Evolutionary conservation across 2,888 invertebrate genomes (phyloP).

Genomic region (Polydrusus pterygomalis): DNA sequence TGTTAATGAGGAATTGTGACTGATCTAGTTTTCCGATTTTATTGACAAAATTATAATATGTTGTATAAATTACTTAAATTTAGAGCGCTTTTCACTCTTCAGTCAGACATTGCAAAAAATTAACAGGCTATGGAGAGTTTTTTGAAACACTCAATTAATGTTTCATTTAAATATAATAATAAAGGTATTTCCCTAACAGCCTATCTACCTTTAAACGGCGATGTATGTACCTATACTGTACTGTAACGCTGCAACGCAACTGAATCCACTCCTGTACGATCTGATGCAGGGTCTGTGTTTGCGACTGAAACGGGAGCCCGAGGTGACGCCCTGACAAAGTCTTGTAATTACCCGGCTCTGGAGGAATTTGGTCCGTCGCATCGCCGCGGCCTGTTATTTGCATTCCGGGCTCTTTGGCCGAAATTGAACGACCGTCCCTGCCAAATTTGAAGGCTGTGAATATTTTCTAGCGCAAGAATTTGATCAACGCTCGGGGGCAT

Average conservation of each 20-base stretch:
- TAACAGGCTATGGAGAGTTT: too few relatives aligned
- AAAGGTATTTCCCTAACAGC: too few relatives aligned
- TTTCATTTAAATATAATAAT: too few relatives aligned
- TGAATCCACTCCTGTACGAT: constrained; percentile 39
- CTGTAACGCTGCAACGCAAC: background rate
- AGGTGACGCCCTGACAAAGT: constrained; percentile 69
- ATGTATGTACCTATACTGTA: too few relatives aligned
- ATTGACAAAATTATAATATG: too few relatives aligned
- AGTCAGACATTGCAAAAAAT: too few relatives aligned
- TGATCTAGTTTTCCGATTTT: too few relatives aligned
- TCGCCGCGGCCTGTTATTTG: constrained; percentile 63
- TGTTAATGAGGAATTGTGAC: too few relatives aligned
- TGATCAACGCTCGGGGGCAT: background rate
- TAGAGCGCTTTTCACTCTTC: too few relatives aligned
- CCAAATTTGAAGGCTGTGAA: constrained; percentile 27
- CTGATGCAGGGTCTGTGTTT: constrained; percentile 34
- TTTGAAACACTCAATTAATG: too few relatives aligned
- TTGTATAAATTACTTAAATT: too few relatives aligned
- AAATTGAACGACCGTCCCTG: constrained; percentile 48
- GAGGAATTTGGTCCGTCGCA: constrained; percentile 59
- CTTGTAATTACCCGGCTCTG: constrained; percentile 65
- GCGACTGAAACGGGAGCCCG: constrained; percentile 63
- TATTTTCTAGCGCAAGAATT: constrained; percentile 22
- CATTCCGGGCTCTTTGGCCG: constrained; percentile 60
- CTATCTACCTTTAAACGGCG: too few relatives aligned